Conservation (phyloP, 2,797 vertebrate species). For the Enteromius unitaeniatus region DNA sequence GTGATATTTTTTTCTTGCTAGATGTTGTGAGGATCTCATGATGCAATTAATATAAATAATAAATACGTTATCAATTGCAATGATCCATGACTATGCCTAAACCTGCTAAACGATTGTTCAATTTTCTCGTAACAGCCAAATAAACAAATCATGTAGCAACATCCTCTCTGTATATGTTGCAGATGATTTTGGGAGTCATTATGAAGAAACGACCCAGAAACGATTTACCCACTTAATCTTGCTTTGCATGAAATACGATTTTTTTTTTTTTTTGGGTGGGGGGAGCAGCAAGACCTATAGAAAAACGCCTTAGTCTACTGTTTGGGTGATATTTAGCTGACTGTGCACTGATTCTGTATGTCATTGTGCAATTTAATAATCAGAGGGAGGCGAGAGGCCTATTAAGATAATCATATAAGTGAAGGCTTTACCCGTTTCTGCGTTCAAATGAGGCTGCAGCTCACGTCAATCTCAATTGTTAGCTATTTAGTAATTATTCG, state of each 20-base stretch:
- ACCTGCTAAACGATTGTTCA: background rate
- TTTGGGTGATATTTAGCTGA: slow-evolving; percentile 9
- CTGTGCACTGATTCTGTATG: slow-evolving; percentile 10
- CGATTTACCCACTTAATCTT: background rate
- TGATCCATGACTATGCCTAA: too few species aligned
- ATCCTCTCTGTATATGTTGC: background rate
- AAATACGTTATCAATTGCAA: background rate
- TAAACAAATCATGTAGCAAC: background rate
- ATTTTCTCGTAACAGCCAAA: background rate
- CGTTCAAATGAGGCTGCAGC: slow-evolving; percentile 9
- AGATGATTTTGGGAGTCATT: background rate
- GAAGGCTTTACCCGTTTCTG: background rate
- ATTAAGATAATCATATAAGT: slow-evolving; percentile 37
- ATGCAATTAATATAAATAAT: background rate
- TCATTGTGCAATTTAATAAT: slow-evolving; percentile 28
- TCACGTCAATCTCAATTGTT: slow-evolving; percentile 25
- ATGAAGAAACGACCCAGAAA: background rate
- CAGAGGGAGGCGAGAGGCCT: slow-evolving; percentile 30
- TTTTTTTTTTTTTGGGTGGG: background rate
- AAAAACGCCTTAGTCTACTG: background rate
- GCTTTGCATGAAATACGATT: background rate
- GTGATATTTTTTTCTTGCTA: background rate
- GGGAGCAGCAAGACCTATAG: background rate
- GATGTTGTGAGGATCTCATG: background rate
- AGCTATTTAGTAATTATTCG: slow-evolving; percentile 31